Conservation (phyloP, 2,797 vertebrate species). For the Heteromormyrus szaboi region DNA sequence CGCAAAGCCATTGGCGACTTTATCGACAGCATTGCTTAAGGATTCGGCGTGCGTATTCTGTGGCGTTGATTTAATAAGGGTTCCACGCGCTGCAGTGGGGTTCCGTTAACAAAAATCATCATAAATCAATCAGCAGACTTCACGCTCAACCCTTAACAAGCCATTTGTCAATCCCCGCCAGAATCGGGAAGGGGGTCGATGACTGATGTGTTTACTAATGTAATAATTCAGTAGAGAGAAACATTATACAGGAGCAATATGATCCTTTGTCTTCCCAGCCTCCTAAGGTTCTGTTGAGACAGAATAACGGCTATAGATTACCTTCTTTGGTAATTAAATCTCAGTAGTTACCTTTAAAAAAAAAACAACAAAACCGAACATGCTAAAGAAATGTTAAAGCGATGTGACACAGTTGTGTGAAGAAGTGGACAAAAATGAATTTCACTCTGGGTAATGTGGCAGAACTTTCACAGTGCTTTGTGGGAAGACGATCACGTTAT, state of each 20-base stretch:
- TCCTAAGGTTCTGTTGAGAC: background rate
- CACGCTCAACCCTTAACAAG: constrained; percentile 48
- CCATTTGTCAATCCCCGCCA: constrained; percentile 43
- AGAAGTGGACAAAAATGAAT: background rate
- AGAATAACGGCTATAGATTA: background rate
- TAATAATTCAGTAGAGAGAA: constrained; percentile 35
- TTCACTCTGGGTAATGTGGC: background rate
- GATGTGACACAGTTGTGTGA: background rate
- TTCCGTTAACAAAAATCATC: constrained; percentile 26
- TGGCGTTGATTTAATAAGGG: constrained; percentile 44
- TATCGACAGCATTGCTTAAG: constrained; percentile 42
- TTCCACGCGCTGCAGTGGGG: background rate
- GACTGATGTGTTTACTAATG: constrained; percentile 44
- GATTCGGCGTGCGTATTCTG: constrained; percentile 27
- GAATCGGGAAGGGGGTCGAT: constrained; percentile 36
- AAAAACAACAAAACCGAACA: background rate
- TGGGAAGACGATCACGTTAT: background rate
- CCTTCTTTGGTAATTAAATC: background rate
- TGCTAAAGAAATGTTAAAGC: background rate
- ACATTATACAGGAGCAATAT: background rate
- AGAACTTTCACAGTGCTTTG: background rate
- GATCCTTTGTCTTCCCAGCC: background rate
- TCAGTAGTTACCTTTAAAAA: constrained; percentile 8
- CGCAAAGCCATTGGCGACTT: constrained; percentile 25
- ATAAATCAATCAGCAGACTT: constrained; percentile 51